Conservation (phyloP, 2,888 invertebrate species). For the Andricus curvator region DNA sequence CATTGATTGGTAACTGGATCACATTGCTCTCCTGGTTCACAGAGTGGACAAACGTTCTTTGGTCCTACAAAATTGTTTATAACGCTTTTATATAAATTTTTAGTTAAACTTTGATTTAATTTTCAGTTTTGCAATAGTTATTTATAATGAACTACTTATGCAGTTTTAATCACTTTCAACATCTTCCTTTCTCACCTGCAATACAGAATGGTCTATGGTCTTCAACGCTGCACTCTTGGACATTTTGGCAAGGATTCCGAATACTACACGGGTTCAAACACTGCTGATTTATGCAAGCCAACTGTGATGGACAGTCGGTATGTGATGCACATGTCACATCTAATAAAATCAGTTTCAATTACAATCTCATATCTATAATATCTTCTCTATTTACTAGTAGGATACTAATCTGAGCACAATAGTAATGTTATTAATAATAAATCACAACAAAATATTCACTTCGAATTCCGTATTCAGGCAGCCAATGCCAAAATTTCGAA, state of each 20-base stretch:
- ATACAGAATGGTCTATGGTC: conserved; percentile 92
- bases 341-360: conserved; percentile 71
- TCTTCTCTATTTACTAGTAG: background rate
- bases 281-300: conserved; percentile 88
- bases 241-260: conserved; percentile 86
- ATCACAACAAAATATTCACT: background rate
- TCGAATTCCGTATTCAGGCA: background rate
- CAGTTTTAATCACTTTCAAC: background rate
- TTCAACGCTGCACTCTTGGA: conserved; percentile 90
- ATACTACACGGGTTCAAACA: conserved; percentile 91
- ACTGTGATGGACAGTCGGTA: conserved; percentile 87
- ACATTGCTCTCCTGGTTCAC: conserved; percentile 88
- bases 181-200: conserved; percentile 81
- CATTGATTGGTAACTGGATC: conserved; percentile 90
- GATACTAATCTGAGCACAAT: conserved; percentile 2
- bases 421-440: background rate
- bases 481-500: background rate
- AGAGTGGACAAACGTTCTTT: conserved; percentile 79
- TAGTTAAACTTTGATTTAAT: too few relatives aligned
- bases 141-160: background rate
- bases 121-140: background rate
- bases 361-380: conserved; percentile 44
- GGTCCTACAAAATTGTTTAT: conserved; percentile 48
- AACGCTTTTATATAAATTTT: background rate
- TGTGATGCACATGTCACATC: conserved; percentile 90